A percentile compares a stretch with the other conserved stretches of the same genome.
These are phyloP conservation scores for Acanthosepion pharaonis DNA, from an alignment of 2,888 invertebrate species.

Conservation along the genomic window DNA sequence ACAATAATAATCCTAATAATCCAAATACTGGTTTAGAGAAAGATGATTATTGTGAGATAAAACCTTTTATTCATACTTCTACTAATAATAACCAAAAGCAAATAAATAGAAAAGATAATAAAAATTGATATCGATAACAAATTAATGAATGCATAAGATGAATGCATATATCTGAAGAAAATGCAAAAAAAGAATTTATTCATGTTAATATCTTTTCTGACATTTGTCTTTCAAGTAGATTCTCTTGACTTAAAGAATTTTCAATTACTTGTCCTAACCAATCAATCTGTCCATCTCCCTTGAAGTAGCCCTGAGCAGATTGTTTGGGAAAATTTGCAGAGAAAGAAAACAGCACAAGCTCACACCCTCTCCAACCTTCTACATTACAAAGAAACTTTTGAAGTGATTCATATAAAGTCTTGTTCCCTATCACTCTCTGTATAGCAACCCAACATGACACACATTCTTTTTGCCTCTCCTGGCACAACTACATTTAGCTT, in stretches of 20 bases:
- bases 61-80: too few species aligned
- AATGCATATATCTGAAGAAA: not conserved
- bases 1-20: too few species aligned
- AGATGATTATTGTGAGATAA: too few species aligned
- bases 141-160: not conserved
- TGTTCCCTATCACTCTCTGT: too few species aligned
- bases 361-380: not conserved
- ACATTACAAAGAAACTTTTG: not conserved
- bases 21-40: too few species aligned
- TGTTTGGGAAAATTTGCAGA: not conserved
- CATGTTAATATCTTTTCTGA: not conserved
- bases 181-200: not conserved
- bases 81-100: too few species aligned
- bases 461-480: too few species aligned
- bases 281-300: constrained; percentile 15
- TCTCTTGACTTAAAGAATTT: not conserved
- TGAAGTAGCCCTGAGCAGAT: not conserved
- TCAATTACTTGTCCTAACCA: not conserved
- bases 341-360: not conserved
- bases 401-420: not conserved
- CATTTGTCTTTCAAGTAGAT: constrained; percentile 3
- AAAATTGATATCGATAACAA: too few species aligned
- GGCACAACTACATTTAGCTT: too few species aligned
- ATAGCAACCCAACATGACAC: too few species aligned
- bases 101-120: too few species aligned